phyloP scores from a whole-genome alignment of 2,113 vertebrate species.

The Melanerpes formicivorus region DNA sequence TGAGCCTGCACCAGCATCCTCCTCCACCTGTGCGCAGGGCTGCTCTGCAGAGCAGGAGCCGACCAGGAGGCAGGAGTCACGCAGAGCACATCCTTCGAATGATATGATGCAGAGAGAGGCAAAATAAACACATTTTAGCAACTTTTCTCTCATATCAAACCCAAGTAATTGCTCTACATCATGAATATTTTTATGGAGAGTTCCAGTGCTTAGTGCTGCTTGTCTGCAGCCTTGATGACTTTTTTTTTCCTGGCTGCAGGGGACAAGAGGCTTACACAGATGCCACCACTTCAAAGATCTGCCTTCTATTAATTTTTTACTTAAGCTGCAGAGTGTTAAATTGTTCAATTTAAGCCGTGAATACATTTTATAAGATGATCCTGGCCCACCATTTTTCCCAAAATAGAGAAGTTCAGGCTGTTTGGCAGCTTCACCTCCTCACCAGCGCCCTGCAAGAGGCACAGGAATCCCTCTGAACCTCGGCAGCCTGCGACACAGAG shows the following conservation, averaged over 20 bases:
- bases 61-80: background rate
- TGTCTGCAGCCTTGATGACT: conserved; percentile 64
- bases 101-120: background rate
- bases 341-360: conserved; percentile 65
- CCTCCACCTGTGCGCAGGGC: background rate
- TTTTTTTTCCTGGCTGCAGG: conserved; percentile 59
- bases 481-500: conserved; percentile 40
- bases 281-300: conserved; percentile 71
- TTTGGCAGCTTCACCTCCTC: conserved; percentile 61
- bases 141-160: conserved; percentile 55
- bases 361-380: conserved; percentile 57
- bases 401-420: conserved; percentile 64
- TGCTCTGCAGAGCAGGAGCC: background rate
- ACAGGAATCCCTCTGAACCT: conserved; percentile 59
- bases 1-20: too few species aligned
- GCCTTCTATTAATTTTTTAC: conserved; percentile 62
- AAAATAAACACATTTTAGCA: conserved; percentile 54
- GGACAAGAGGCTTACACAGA: conserved; percentile 64
- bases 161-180: conserved; percentile 45
- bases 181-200: conserved; percentile 58
- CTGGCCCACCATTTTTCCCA: conserved; percentile 53
- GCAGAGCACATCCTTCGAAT: background rate
- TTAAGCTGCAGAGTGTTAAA: conserved; percentile 65
- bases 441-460: conserved; percentile 47
- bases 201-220: conserved; percentile 54